Percentiles rank a stretch among this genome's conserved stretches.
Evolutionary conservation across 1,140 invertebrate genomes (phyloP).

Genomic region (Microvelia longipes): DNA sequence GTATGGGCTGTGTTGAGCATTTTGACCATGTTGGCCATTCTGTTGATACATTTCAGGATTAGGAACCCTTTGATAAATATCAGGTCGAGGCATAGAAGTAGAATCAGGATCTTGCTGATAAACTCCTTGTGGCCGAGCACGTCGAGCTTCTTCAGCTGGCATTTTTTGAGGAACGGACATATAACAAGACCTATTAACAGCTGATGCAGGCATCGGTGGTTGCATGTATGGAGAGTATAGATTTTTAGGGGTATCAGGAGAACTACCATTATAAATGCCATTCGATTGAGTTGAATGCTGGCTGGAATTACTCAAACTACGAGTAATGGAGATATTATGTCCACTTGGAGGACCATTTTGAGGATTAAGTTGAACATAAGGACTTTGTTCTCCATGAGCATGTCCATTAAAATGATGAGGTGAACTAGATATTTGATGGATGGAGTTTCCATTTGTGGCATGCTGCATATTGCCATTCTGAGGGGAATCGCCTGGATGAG

Average conservation of each 20-base stretch:
- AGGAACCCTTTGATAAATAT: constrained; percentile 21
- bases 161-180: constrained; percentile 10
- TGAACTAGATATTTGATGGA: background rate
- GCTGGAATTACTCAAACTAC: background rate
- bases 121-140: constrained; percentile 18
- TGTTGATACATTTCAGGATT: constrained; percentile 9
- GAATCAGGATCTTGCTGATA: constrained; percentile 20
- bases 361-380: background rate
- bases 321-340: background rate
- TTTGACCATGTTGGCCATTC: constrained; percentile 3
- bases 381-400: background rate
- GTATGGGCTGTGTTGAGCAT: background rate
- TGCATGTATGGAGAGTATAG: background rate
- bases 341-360: background rate
- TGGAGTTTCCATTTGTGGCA: background rate
- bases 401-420: background rate
- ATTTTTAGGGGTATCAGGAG: background rate
- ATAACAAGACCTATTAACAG: constrained; percentile 5
- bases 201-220: background rate
- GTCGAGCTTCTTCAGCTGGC: constrained; percentile 4
- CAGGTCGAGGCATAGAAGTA: constrained; percentile 22
- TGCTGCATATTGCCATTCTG: background rate
- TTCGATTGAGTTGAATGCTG: background rate
- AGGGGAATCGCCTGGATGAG: background rate
- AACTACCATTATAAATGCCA: background rate